Percentiles rank a stretch among this genome's conserved stretches.
Conservation (phyloP, 2,113 vertebrate species). For the Grammomys surdaster region DNA sequence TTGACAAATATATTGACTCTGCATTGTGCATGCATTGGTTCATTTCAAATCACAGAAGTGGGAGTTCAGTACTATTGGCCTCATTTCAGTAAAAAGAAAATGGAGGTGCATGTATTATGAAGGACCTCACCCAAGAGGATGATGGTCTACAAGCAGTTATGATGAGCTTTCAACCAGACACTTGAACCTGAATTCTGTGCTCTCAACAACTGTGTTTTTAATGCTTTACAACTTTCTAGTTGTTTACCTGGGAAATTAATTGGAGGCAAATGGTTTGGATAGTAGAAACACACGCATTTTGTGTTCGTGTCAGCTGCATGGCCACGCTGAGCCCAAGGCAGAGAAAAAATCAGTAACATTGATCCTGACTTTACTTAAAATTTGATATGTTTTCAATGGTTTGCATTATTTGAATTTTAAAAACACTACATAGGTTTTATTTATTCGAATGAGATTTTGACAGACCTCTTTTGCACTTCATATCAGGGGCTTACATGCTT, state of each 20-base stretch:
- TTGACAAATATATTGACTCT: constrained; percentile 11
- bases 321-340: constrained; percentile 32
- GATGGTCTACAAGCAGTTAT: neutral
- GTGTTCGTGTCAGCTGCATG: neutral
- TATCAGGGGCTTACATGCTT: neutral
- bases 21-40: neutral
- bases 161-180: neutral
- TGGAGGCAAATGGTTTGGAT: neutral
- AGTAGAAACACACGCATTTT: constrained; percentile 45
- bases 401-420: constrained; percentile 9
- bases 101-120: neutral
- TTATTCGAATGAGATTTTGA: neutral
- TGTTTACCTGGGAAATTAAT: constrained; percentile 53
- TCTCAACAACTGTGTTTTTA: neutral
- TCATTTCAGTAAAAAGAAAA: neutral
- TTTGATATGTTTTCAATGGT: neutral
- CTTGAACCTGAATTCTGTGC: neutral
- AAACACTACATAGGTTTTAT: neutral
- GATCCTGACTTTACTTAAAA: constrained; percentile 18
- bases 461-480: neutral
- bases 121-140: fast-evolving
- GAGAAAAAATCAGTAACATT: constrained; percentile 54
- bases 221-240: constrained; percentile 37
- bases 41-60: neutral
- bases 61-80: neutral